Evolutionary conservation across 2,113 vertebrate genomes (phyloP).

Genomic region (Pipa parva): DNA sequence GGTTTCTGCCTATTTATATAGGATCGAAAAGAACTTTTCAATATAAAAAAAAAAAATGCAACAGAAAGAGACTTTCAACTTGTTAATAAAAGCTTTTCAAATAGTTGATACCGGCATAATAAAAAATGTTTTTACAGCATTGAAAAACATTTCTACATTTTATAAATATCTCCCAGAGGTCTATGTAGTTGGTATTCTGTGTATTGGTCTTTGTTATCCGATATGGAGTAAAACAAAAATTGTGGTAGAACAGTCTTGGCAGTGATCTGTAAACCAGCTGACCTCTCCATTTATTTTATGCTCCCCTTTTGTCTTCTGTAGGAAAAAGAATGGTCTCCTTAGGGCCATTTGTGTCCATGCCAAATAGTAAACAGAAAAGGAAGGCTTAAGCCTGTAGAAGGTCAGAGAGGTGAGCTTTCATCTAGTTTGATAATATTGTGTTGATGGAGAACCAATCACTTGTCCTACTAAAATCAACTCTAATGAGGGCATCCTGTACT

Average conservation of each 20-base stretch:
- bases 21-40: too few relatives aligned
- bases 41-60: too few relatives aligned
- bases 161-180: too few relatives aligned
- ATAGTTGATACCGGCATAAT: too few relatives aligned
- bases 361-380: conserved; percentile 28
- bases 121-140: too few relatives aligned
- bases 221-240: background rate
- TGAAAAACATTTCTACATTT: too few relatives aligned
- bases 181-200: too few relatives aligned
- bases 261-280: conserved; percentile 4
- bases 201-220: too few relatives aligned
- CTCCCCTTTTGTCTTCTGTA: conserved; percentile 19
- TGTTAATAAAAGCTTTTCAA: too few relatives aligned
- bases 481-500: conserved; percentile 39
- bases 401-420: conserved; percentile 62
- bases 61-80: too few relatives aligned
- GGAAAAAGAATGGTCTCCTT: conserved; percentile 17
- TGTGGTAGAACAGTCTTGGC: background rate
- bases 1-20: too few relatives aligned
- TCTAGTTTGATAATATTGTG: conserved; percentile 62
- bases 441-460: conserved; percentile 60
- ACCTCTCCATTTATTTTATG: conserved; percentile 10
- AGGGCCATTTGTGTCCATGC: conserved; percentile 22
- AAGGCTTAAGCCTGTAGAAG: conserved; percentile 51
- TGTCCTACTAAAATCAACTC: conserved; percentile 40